These are phyloP conservation scores for Circaetus cinerascens DNA, from an alignment of 2,113 vertebrate species.

Conservation along the genomic window DNA sequence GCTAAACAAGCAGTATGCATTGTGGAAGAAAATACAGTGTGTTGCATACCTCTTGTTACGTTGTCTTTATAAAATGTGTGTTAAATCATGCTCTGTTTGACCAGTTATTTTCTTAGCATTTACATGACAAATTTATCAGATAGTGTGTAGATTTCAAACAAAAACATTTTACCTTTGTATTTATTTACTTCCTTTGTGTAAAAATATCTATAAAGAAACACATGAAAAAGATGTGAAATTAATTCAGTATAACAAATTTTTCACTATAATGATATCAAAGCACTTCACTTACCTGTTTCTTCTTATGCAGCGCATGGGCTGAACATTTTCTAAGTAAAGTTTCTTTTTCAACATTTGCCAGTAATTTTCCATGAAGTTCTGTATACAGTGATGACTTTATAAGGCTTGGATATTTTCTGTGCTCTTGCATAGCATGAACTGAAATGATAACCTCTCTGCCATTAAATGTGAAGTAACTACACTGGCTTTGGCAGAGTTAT, in stretches of 20 bases:
- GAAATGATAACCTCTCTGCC: background rate
- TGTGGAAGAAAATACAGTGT: background rate
- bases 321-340: background rate
- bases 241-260: background rate
- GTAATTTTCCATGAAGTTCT: background rate
- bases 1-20: slow-evolving; percentile 10
- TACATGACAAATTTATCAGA: background rate
- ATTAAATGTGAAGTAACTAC: background rate
- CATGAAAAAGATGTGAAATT: background rate
- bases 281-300: background rate
- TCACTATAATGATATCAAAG: background rate
- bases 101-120: background rate
- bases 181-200: slow-evolving; percentile 1
- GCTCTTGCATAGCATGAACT: background rate
- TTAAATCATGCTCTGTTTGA: background rate
- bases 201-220: slow-evolving; percentile 32
- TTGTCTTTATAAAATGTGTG: background rate
- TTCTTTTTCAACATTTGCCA: background rate
- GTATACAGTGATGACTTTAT: background rate
- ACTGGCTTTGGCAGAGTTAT: background rate
- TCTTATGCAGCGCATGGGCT: background rate
- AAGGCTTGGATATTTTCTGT: background rate
- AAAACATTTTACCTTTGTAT: background rate
- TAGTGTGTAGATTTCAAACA: background rate
- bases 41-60: slow-evolving; percentile 10